phyloP scores from a whole-genome alignment of 2,888 invertebrate genomes.

The Lepidochitona cinerea region DNA sequence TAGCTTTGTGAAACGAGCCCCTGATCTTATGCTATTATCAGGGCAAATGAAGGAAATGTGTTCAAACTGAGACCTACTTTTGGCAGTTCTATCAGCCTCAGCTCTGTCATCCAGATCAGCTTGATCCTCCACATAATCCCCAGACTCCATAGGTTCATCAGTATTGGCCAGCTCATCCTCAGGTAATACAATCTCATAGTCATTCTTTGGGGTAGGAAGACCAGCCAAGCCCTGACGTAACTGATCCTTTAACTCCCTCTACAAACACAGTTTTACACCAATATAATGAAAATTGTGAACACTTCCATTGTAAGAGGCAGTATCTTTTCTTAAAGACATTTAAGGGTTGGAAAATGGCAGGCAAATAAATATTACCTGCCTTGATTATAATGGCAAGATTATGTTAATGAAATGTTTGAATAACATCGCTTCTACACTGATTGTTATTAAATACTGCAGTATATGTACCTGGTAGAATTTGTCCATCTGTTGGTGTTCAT shows the following conservation, averaged over 20 bases:
- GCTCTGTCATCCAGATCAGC: conserved; percentile 79
- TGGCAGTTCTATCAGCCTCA: conserved; percentile 45
- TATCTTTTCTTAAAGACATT: neutral
- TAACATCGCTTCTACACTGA: too few relatives aligned
- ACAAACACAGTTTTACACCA: too few relatives aligned
- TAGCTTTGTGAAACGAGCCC: too few relatives aligned
- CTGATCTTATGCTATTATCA: too few relatives aligned
- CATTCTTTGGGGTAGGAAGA: conserved; percentile 93
- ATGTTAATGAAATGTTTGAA: too few relatives aligned
- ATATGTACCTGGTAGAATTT: conserved; percentile 53
- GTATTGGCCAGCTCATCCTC: conserved; percentile 77
- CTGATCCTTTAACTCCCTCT: conserved; percentile 51
- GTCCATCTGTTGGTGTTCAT: conserved; percentile 70
- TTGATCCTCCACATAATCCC: conserved; percentile 77
- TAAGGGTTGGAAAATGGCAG: too few relatives aligned
- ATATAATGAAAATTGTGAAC: too few relatives aligned
- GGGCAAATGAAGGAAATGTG: too few relatives aligned
- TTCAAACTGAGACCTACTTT: conserved; percentile 24
- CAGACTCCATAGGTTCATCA: conserved; percentile 69
- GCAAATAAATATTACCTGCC: neutral
- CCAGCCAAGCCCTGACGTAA: conserved; percentile 81
- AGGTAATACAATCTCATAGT: conserved; percentile 98
- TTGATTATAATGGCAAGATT: too few relatives aligned
- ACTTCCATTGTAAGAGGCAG: too few relatives aligned
- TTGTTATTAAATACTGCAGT: too few relatives aligned